These are phyloP conservation scores for Scytalopus superciliaris DNA, from an alignment of 2,113 vertebrate species.

Conservation along the genomic window DNA sequence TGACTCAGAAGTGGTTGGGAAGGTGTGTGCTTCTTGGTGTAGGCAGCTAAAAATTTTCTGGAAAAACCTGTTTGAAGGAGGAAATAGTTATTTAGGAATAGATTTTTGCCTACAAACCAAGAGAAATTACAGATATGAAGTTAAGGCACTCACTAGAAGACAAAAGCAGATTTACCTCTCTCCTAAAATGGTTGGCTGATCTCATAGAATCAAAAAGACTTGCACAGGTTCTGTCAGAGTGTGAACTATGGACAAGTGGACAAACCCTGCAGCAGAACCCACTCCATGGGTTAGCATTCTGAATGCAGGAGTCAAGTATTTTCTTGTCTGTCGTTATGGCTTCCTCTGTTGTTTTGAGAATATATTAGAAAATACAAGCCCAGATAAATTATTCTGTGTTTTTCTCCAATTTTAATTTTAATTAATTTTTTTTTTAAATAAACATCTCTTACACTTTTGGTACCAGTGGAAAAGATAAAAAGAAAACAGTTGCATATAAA, in stretches of 20 bases:
- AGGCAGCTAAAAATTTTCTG: background rate
- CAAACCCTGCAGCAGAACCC: background rate
- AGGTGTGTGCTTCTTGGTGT: background rate
- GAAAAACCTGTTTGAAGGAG: background rate
- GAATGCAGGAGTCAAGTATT: no score
- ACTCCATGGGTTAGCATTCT: no score
- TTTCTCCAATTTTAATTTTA: no score
- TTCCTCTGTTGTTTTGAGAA: no score
- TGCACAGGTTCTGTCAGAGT: background rate
- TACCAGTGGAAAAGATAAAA: no score
- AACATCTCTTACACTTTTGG: no score
- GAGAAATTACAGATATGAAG: background rate
- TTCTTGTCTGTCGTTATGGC: no score
- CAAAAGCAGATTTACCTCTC: background rate
- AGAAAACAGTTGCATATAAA: no score
- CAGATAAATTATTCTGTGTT: no score
- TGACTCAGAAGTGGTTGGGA: background rate
- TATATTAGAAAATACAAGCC: no score
- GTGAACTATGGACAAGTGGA: accelerated
- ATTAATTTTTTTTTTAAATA: no score
- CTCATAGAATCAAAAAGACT: background rate
- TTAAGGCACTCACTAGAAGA: background rate
- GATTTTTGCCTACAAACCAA: background rate
- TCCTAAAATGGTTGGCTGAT: background rate
- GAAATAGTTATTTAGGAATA: background rate